These are phyloP conservation scores for Chelmon rostratus DNA, from an alignment of 2,797 vertebrate species.

Conservation along the genomic window DNA sequence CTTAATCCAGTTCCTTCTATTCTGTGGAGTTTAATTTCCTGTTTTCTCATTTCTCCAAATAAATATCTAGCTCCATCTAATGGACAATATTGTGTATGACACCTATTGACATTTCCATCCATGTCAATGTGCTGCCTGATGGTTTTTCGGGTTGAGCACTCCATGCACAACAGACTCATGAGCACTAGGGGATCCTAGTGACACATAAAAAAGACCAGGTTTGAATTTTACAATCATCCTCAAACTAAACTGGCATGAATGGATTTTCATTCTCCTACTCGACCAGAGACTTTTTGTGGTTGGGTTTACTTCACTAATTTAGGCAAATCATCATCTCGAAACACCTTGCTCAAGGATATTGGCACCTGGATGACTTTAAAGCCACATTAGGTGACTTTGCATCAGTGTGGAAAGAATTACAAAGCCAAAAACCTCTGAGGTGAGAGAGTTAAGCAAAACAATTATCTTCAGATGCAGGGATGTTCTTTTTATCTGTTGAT, in stretches of 20 bases:
- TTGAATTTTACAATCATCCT: background rate
- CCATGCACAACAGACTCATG: too few relatives aligned
- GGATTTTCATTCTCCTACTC: background rate
- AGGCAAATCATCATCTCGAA: too few relatives aligned
- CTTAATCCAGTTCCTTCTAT: background rate
- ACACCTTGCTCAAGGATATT: background rate
- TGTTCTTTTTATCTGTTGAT: background rate
- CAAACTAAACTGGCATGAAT: background rate
- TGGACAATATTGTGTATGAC: conserved; percentile 27
- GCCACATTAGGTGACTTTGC: background rate
- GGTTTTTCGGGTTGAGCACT: background rate
- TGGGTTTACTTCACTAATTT: background rate
- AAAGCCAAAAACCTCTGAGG: background rate
- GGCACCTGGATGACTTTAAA: background rate
- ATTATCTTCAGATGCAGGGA: background rate
- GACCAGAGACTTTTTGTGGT: too few relatives aligned
- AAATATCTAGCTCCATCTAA: conserved; percentile 63
- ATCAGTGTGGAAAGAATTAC: background rate
- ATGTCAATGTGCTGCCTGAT: background rate
- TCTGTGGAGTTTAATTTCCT: background rate
- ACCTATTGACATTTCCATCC: background rate
- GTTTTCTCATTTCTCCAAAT: background rate
- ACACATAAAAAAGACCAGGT: too few relatives aligned
- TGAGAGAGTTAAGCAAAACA: background rate
- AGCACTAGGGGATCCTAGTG: too few relatives aligned